Evolutionary conservation across 2,797 vertebrate genomes (phyloP), one percentile per base, ranked within the genome.

Genomic region (Psittacula derbiana): DNA sequence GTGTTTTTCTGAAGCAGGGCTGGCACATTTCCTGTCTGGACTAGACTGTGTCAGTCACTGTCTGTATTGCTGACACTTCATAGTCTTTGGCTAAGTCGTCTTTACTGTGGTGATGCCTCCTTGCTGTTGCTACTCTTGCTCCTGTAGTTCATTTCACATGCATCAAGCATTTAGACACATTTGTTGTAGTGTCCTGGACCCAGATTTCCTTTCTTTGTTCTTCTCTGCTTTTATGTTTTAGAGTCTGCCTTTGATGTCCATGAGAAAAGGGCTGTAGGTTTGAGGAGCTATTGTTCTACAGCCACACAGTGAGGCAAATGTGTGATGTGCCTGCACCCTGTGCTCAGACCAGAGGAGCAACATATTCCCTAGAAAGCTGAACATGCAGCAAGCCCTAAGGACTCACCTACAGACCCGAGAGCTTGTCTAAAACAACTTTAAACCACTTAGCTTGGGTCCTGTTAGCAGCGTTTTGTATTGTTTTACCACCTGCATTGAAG

Each of bases 361-460:
- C 0, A 0, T 0, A 2, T 5, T 70, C 43, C 47, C 57, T 41
- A 8, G 2, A 2, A 78, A 57, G 15, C 30, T 33, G 16, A 76
- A 20, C 14, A 5, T 0, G 5, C 43, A 57, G n/a, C 52, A 50
- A n/a, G 27, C 16, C 40, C 33, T 12, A 38, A 16, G 41, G 44
- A 12, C 27, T 87, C 78, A 53, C 23, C 58, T 19, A 3, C 33
- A 41, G 7, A 67, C 62, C 25, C 50, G 18, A 0, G 0, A 85
- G 3, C 23, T 75, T 47, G 8, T 5, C 62, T 49, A 60, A n/a
- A 65, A 38, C 24, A 28, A 17, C 38, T 38, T 50, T 25, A 47
- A 79, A 52, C n/a, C 7, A 1, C 55, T 28, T 24, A n/a, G 4
- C 6, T 19, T 1, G 1, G 38, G 36, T 8, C 80, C 62, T 53